phyloP scores from a whole-genome alignment of 2,797 vertebrate species.

The Nyctalus aviator region DNA sequence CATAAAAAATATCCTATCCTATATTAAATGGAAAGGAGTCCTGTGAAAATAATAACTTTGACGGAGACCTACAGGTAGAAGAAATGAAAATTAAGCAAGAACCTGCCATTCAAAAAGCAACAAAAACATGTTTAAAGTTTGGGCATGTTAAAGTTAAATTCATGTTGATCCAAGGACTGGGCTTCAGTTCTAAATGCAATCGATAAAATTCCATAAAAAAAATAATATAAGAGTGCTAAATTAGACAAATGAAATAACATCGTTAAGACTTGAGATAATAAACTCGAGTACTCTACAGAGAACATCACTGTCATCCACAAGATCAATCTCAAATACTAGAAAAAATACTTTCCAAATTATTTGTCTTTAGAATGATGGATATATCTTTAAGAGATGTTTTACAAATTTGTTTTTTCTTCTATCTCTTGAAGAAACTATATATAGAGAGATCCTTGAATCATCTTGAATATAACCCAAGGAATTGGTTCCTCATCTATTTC shows the following conservation, averaged over 20 bases:
- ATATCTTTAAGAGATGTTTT: neutral
- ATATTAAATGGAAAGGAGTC: neutral
- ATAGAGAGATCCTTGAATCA: neutral
- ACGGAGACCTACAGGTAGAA: neutral
- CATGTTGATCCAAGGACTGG: neutral
- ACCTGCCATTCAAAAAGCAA: neutral
- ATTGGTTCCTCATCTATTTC: neutral
- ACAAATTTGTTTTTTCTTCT: neutral
- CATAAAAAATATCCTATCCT: constrained; percentile 14
- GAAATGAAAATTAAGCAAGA: constrained; percentile 2
- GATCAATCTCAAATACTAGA: neutral
- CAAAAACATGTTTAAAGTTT: neutral
- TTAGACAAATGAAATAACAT: neutral
- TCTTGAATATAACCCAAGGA: neutral
- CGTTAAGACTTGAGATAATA: neutral
- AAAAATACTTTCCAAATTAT: neutral
- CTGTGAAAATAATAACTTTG: neutral
- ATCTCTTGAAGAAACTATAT: neutral
- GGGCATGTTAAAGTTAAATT: neutral
- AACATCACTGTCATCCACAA: neutral
- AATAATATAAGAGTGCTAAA: neutral
- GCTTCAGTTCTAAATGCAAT: neutral
- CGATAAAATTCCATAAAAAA: neutral
- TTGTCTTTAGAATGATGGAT: neutral
- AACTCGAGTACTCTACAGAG: neutral